Percentiles rank a stretch among this genome's conserved stretches.
phyloP scores from a whole-genome alignment of 2,113 vertebrate species.

The Eira barbara region DNA sequence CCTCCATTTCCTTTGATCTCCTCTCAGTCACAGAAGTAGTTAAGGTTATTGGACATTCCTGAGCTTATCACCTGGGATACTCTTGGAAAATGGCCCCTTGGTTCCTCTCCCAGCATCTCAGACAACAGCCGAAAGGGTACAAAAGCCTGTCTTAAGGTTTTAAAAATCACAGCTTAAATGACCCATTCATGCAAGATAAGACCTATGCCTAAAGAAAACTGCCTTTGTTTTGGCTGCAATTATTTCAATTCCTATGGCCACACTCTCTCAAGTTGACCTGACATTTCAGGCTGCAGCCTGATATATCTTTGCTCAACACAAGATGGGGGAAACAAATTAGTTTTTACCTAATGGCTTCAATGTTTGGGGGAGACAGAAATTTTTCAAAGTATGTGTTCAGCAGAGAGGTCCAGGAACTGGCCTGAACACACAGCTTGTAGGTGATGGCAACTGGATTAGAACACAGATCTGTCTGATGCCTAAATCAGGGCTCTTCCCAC shows the following conservation, averaged over 20 bases:
- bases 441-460: neutral
- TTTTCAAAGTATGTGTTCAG: neutral
- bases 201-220: conserved; percentile 33
- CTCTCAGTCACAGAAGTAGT: neutral
- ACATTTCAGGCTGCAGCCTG: conserved; percentile 45
- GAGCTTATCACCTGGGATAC: neutral
- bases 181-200: conserved; percentile 49
- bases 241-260: conserved; percentile 56
- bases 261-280: neutral
- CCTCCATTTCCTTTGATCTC: neutral
- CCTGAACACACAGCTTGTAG: neutral
- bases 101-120: neutral
- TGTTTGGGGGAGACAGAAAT: neutral
- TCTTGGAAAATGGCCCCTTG: neutral
- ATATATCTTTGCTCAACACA: conserved; percentile 31
- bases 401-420: neutral
- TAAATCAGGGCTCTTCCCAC: neutral
- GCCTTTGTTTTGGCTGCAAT: conserved; percentile 58
- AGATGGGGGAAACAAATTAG: neutral
- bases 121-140: neutral
- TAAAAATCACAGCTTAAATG: conserved; percentile 56
- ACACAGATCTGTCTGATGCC: neutral
- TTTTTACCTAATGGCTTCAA: conserved; percentile 24
- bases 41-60: neutral
- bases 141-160: conserved; percentile 54